Base-by-base conservation (phyloP, 2,113 vertebrate genomes). In the Excalfactoria chinensis region DNA sequence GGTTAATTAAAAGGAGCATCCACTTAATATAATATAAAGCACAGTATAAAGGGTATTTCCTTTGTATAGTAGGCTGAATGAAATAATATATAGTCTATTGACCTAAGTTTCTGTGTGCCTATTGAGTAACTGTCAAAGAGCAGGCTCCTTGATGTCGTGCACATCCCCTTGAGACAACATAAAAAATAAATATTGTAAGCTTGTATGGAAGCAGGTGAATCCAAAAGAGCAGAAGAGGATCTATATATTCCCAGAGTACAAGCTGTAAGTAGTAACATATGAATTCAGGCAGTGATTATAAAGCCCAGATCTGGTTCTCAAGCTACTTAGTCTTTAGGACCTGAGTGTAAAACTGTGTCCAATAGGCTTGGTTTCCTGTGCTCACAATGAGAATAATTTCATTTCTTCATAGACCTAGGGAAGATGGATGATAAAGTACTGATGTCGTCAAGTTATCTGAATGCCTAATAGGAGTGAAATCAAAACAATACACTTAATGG, bases 1-100 rank as follows among this genome's bases (percentile, higher is more conserved):
- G 48, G 73, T 84, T 90, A 95, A 93, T 95, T 85, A 91, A 86
- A 91, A 74, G 56, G 51, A 80, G 91, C 84, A 93, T 93, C 91
- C 94, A 82, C 51, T 92, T 83, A 86, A 77, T 77, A 56, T 85
- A 93, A 85, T 11, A 56, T 87, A 90, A 85, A 11, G 35, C 19
- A 35, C 80, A 68, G 53, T 87, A 66, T 62, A 93, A 77, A 68
- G 60, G 48, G 48, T 71, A 89, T 92, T 96, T 92, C 69, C 79
- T 94, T 93, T 91, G 66, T 87, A 87, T 44, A 81, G 12, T 15
- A 71, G 58, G 28, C 72, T 69, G 62, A 81, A 93, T 80, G 58
- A 91, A 93, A 77, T 92, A 90, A 92, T 91, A 30, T 59, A 28
- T 91, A 4, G 7, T 79, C 53, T 91, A 44, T 72, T 76, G 79